Evolutionary conservation across 2,888 invertebrate genomes (phyloP), one percentile per base, ranked within the genome.

Genomic region (Phyto melanocephala): DNA sequence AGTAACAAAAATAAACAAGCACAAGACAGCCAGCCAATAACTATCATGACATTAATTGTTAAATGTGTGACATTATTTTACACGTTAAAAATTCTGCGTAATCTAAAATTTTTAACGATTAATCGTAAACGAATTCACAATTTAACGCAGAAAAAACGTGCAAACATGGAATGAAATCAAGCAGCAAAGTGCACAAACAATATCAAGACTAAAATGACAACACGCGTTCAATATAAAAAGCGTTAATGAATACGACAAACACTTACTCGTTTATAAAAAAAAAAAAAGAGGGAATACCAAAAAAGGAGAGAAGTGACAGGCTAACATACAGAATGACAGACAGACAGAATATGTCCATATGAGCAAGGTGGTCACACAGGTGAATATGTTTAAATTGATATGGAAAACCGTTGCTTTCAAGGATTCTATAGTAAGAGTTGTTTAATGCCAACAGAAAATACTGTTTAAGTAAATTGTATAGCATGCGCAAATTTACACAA

Each of bases 201-300:
- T 70, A 65, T 76, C 68, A 28, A 68, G 13, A 50, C 74, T 20
- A 70, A 76, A 77, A 80, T 67, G 52, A 81, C 45, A 80, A 80
- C 75, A 79, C 85, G 85, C 85, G 86, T 86, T 89, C 87, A 89
- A 89, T 52, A 80, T 88, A 88, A 89, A 85, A 87, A 88, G 88
- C 90, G 89, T 89, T 89, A 89, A 89, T 89, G 89, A 89, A 89
- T 87, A 85, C 83, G 82, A 84, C 71, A 77, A 35, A 82, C 63
- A 42, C 76, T 33, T 11, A 42, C 20, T 28, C 28, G 6, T n/a
- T n/a, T n/a, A 28, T 47, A 71, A 20, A 47, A 65, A 47, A 1
- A 67, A 0, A 37, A 47, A 67, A 15, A 6, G 22, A 54, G 45
- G 45, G 60, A 68, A 62, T 22, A 62, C 28, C n/a, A 35, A 63